These are phyloP conservation scores for Orchesella cincta DNA, from an alignment of 1,140 invertebrate genomes.

Conservation along the genomic window DNA sequence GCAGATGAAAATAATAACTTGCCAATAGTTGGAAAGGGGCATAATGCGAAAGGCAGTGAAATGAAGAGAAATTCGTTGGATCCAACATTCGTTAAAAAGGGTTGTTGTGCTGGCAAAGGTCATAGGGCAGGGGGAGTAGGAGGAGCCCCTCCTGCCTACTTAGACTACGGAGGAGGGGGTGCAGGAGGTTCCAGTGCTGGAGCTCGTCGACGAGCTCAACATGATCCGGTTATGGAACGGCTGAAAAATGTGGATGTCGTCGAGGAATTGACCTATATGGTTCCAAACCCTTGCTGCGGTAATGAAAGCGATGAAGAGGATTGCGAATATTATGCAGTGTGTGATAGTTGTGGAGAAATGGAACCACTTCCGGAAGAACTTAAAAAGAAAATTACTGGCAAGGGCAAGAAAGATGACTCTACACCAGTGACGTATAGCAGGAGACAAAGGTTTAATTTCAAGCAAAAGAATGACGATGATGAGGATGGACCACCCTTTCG, in stretches of 20 bases:
- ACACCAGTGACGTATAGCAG: constrained; percentile 38
- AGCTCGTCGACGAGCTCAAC: background rate
- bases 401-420: background rate
- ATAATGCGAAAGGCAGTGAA: too few relatives aligned
- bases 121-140: too few relatives aligned
- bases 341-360: constrained; percentile 35
- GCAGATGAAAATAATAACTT: too few relatives aligned
- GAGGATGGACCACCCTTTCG: constrained; percentile 24
- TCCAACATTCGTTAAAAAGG: too few relatives aligned
- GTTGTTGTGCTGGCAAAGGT: background rate
- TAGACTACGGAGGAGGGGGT: constrained; percentile 14
- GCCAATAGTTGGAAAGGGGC: too few relatives aligned
- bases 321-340: constrained; percentile 36
- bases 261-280: constrained; percentile 33
- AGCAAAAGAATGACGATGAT: constrained; percentile 18
- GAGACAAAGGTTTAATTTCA: constrained; percentile 38
- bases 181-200: background rate
- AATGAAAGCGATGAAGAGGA: constrained; percentile 20
- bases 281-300: background rate
- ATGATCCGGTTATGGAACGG: constrained; percentile 24
- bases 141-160: constrained; percentile 30
- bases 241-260: constrained; percentile 41
- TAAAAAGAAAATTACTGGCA: background rate
- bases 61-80: too few relatives aligned
- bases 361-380: background rate